These are phyloP conservation scores for Macrobrachium rosenbergii DNA, from an alignment of 1,140 invertebrate genomes.

Conservation along the genomic window DNA sequence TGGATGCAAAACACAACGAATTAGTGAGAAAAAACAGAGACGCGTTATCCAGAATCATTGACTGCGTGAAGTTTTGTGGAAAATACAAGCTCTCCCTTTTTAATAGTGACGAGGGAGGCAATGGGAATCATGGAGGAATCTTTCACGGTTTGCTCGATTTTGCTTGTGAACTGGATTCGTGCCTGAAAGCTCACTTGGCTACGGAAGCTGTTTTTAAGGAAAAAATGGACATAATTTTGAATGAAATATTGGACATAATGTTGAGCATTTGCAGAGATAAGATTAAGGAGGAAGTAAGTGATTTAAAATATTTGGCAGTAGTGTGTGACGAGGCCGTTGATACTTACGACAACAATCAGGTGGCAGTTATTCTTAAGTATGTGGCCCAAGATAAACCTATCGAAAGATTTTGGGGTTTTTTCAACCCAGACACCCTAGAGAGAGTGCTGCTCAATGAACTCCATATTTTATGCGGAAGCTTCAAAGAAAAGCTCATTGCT, in stretches of 20 bases:
- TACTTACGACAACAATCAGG: constrained; percentile 33
- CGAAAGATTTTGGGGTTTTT: constrained; percentile 56
- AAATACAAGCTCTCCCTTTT: constrained; percentile 42
- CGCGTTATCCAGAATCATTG: constrained; percentile 63
- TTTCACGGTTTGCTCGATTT: constrained; percentile 14
- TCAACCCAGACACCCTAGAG: background rate
- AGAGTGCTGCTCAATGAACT: constrained; percentile 21
- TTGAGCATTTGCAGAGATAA: constrained; percentile 52
- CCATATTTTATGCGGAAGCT: background rate
- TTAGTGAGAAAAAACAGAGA: constrained; percentile 55
- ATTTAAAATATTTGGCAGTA: constrained; percentile 44
- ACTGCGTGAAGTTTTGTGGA: constrained; percentile 66
- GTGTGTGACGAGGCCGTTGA: constrained; percentile 51
- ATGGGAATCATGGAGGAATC: background rate
- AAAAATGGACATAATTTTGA: constrained; percentile 68
- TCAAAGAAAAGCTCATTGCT: constrained; percentile 14
- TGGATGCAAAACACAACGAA: constrained; percentile 45
- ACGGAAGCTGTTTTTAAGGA: constrained; percentile 67
- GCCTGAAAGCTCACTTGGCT: constrained; percentile 27
- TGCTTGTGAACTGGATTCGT: constrained; percentile 35
- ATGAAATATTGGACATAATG: constrained; percentile 71
- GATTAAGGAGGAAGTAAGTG: constrained; percentile 52
- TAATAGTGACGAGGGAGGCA: too few species aligned
- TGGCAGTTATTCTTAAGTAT: constrained; percentile 49
- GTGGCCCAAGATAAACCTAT: constrained; percentile 34